Evolutionary conservation across 2,888 invertebrate genomes (phyloP).

Genomic region (Neuroscelio doddi): DNA sequence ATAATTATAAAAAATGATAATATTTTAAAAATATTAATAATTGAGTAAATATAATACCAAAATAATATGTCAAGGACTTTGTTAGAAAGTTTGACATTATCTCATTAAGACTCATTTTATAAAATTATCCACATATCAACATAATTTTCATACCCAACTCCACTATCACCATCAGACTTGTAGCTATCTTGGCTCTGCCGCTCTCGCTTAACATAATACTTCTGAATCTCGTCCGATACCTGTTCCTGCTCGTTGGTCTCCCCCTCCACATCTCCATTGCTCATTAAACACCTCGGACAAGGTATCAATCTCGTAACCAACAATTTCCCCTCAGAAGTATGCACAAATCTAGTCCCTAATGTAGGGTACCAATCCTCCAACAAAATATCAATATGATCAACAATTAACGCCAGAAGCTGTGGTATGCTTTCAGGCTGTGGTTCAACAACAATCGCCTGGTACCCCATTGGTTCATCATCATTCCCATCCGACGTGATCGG

Average conservation of each 20-base stretch:
- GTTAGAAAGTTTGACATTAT: too few species aligned
- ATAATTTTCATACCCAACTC: slow-evolving; percentile 77
- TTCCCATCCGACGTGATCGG: slow-evolving; percentile 70
- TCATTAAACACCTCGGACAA: slow-evolving; percentile 87
- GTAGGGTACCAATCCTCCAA: slow-evolving; percentile 99
- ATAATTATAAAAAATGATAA: too few species aligned
- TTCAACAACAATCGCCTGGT: slow-evolving; percentile 82
- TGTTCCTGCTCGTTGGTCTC: slow-evolving; percentile 55
- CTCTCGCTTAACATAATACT: slow-evolving; percentile 63
- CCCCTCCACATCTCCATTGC: slow-evolving; percentile 52
- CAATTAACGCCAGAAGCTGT: slow-evolving; percentile 87
- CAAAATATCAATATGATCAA: slow-evolving; percentile 96
- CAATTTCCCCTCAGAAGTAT: slow-evolving; percentile 96
- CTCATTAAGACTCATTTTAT: too few species aligned
- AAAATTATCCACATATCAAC: too few species aligned
- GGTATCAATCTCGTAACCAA: slow-evolving; percentile 94
- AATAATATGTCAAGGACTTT: too few species aligned
- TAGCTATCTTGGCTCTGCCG: slow-evolving; percentile 79
- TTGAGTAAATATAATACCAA: too few species aligned
- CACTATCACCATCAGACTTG: slow-evolving; percentile 89
- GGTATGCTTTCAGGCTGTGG: slow-evolving; percentile 86
- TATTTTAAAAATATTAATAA: too few species aligned
- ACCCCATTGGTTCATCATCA: slow-evolving; percentile 75
- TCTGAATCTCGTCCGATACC: slow-evolving; percentile 60
- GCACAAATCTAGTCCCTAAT: slow-evolving; percentile 95